Percentiles rank a stretch among this genome's conserved stretches.
Evolutionary conservation across 1,140 invertebrate species (phyloP).

Genomic region (Drosophila sp.): DNA sequence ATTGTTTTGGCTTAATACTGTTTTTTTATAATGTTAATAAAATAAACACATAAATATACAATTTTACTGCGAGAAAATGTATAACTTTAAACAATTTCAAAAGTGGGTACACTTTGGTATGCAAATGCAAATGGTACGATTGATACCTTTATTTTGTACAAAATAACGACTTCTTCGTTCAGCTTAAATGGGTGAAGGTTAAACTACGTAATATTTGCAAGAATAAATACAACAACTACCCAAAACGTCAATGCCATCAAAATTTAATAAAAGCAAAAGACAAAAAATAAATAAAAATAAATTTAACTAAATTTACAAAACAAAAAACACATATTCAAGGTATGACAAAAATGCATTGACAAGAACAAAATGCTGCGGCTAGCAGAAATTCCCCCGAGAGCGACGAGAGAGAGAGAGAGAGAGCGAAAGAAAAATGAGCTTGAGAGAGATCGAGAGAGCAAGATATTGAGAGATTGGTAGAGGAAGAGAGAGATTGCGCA

Average conservation of each 20-base stretch:
- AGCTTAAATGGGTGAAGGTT: conserved; percentile 76
- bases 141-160: conserved; percentile 4
- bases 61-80: too few species aligned
- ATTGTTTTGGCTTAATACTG: too few species aligned
- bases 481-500: conserved; percentile 13
- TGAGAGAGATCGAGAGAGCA: background rate
- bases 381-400: conserved; percentile 40
- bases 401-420: conserved; percentile 2
- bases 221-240: conserved; percentile 60
- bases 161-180: conserved; percentile 34
- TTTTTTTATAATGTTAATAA: too few species aligned
- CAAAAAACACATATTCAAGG: conserved; percentile 61
- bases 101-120: background rate
- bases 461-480: background rate
- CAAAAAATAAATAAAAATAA: conserved; percentile 26
- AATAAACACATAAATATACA: too few species aligned
- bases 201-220: conserved; percentile 63
- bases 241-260: conserved; percentile 41
- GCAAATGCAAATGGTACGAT: background rate
- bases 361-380: conserved; percentile 61
- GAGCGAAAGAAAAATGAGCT: background rate
- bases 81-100: too few species aligned
- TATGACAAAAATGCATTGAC: conserved; percentile 63
- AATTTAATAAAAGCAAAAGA: conserved; percentile 33
- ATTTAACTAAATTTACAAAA: conserved; percentile 31